phyloP scores from a whole-genome alignment of 2,113 vertebrate species.

The human region GRCh38 chr12:28442001-28442500 shows the following conservation, averaged over 20 bases:
- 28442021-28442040: not conserved
- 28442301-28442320: not conserved
- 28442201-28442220: not conserved
- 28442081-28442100: not conserved
- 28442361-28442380: not conserved
- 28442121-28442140: not conserved
- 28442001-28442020: not conserved
- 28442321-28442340: not conserved
- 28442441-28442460: not conserved
- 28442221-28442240: not conserved
- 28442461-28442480: not conserved
- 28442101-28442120: not conserved
- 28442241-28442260: not conserved
- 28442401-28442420: not conserved
- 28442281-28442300: not conserved
- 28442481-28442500: not conserved
- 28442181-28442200: not conserved
- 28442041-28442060: not conserved
- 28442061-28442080: not conserved
- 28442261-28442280: not conserved
- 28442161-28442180: not conserved
- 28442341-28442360: not conserved
- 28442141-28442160: not conserved
- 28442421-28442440: not conserved
- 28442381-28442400: not conserved